Evolutionary conservation across 2,113 vertebrate genomes (phyloP).

Genomic region (Gallinago paraguaiae): DNA sequence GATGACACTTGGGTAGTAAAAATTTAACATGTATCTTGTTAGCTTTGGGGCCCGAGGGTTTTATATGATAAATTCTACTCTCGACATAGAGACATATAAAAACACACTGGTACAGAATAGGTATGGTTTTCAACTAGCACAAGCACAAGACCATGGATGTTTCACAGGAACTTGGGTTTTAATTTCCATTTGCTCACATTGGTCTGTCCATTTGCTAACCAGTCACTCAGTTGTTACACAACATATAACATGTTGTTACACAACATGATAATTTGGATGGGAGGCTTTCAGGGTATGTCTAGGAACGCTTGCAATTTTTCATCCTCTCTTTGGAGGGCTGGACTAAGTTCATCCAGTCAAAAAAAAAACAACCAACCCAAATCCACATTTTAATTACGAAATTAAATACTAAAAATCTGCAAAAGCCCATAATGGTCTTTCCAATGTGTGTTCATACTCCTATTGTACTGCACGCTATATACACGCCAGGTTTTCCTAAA

Average conservation of each 20-base stretch:
- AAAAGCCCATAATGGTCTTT: not conserved
- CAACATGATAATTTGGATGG: not conserved
- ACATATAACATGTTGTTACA: not conserved
- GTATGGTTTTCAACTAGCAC: not conserved
- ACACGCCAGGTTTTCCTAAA: not conserved
- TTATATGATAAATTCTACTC: not conserved
- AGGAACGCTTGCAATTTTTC: not conserved
- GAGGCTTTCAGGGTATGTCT: not conserved
- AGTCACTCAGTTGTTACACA: not conserved
- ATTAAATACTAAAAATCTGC: not conserved
- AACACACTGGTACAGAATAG: not conserved
- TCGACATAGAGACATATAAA: not conserved
- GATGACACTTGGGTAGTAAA: not conserved
- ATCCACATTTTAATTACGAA: rapidly evolving
- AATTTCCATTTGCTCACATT: not conserved
- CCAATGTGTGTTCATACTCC: not conserved
- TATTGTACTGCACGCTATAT: not conserved
- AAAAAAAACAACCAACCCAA: too few species aligned
- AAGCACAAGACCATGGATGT: not conserved
- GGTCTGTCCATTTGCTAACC: not conserved
- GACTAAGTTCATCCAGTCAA: not conserved
- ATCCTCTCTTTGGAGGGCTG: not conserved
- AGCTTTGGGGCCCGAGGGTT: not conserved
- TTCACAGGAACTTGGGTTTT: not conserved
- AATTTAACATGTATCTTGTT: not conserved